Conservation (phyloP, 2,797 vertebrate genomes). For the Sebastes jordani region DNA sequence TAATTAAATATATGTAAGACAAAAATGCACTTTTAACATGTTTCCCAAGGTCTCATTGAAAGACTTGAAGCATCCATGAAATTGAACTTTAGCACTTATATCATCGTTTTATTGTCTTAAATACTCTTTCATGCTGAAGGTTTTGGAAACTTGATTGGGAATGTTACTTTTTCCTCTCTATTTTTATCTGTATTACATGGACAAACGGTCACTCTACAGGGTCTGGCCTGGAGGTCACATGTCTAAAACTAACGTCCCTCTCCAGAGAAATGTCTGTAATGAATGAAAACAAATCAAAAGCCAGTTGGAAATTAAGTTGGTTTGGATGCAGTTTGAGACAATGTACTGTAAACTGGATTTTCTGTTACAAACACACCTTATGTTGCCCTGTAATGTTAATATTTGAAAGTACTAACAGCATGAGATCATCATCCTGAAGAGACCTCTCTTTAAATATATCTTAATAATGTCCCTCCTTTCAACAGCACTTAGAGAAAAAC, state of each 20-base stretch:
- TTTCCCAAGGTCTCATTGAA: conserved; percentile 71
- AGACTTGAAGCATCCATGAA: conserved; percentile 75
- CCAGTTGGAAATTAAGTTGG: conserved; percentile 57
- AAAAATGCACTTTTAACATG: conserved; percentile 83
- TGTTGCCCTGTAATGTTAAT: conserved; percentile 23
- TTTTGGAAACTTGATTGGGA: conserved; percentile 60
- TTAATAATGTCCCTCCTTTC: conserved; percentile 21
- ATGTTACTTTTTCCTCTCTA: conserved; percentile 40
- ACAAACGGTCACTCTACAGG: conserved; percentile 46
- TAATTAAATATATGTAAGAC: conserved; percentile 60
- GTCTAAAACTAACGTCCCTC: conserved; percentile 19
- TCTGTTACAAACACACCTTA: conserved; percentile 62
- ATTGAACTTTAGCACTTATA: conserved; percentile 83
- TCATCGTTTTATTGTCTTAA: conserved; percentile 69
- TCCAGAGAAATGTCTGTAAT: conserved; percentile 30
- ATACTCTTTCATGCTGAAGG: conserved; percentile 55
- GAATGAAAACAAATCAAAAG: conserved; percentile 49
- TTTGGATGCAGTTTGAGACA: conserved; percentile 56
- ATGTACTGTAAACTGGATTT: conserved; percentile 76
- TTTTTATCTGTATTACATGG: conserved; percentile 41
- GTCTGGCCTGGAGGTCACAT: conserved; percentile 53
- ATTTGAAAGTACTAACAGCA: conserved; percentile 58
- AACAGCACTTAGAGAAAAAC: conserved; percentile 54
- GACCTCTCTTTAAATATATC: conserved; percentile 26
- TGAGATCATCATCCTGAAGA: conserved; percentile 42